Conservation (phyloP, 1,140 invertebrate genomes). For the Acromyrmex charruanus region DNA sequence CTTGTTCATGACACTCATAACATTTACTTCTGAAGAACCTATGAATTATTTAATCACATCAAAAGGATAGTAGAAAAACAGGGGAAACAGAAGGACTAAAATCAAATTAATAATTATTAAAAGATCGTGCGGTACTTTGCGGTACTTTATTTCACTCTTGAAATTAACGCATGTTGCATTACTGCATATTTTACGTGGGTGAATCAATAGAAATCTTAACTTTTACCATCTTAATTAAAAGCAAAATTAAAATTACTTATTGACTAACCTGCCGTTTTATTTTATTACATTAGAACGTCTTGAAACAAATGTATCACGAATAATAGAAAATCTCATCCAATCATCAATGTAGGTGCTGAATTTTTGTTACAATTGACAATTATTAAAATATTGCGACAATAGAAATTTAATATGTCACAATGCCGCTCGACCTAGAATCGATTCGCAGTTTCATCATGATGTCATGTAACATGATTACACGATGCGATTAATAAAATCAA, state of each 20-base stretch:
- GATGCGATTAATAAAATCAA: slow-evolving; percentile 22
- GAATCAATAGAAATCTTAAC: too few relatives aligned
- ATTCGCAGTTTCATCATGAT: slow-evolving; percentile 2
- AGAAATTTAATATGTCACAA: background rate
- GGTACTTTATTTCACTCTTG: background rate
- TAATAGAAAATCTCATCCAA: background rate
- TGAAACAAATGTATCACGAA: background rate
- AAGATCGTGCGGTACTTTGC: background rate
- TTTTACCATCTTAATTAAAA: too few relatives aligned
- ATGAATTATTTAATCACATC: slow-evolving; percentile 3
- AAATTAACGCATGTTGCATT: background rate
- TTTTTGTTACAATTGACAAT: background rate
- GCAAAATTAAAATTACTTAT: too few relatives aligned
- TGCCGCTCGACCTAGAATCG: background rate
- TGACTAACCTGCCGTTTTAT: background rate
- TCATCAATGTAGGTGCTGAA: background rate
- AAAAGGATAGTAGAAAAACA: too few relatives aligned
- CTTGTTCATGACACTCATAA: background rate
- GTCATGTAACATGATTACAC: background rate
- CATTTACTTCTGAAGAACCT: background rate
- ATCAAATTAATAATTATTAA: background rate
- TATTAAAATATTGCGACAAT: background rate
- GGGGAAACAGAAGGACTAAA: background rate
- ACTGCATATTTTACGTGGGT: too few relatives aligned
- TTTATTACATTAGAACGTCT: background rate